Conservation (phyloP, 2,888 invertebrate species). For the Rhamphomyia laevipes region DNA sequence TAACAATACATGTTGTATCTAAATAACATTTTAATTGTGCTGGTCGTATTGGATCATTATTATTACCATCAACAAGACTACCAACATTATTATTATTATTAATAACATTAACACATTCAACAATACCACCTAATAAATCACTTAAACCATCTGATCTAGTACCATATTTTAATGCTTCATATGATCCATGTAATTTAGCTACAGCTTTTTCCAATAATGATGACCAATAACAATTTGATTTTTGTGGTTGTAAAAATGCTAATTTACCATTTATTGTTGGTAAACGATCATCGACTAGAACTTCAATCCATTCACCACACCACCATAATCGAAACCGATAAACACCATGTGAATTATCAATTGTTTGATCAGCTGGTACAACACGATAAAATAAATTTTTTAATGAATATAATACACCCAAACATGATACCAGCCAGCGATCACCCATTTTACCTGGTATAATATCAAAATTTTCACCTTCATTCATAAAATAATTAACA, state of each 20-base stretch:
- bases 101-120: slow-evolving; percentile 63
- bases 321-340: slow-evolving; percentile 88
- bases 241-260: slow-evolving; percentile 72
- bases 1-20: slow-evolving; percentile 75
- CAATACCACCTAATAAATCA: slow-evolving; percentile 80
- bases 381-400: slow-evolving; percentile 84
- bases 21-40: slow-evolving; percentile 55
- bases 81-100: slow-evolving; percentile 73
- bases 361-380: slow-evolving; percentile 80
- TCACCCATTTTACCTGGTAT: slow-evolving; percentile 83
- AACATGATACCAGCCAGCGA: slow-evolving; percentile 79
- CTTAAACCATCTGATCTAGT: slow-evolving; percentile 76
- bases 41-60: slow-evolving; percentile 51
- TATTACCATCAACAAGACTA: slow-evolving; percentile 58
- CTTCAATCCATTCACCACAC: slow-evolving; percentile 89
- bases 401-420: slow-evolving; percentile 72
- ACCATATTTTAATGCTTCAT: slow-evolving; percentile 88
- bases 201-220: slow-evolving; percentile 85
- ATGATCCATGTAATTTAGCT: slow-evolving; percentile 87
- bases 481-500: slow-evolving; percentile 29
- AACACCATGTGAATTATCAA: slow-evolving; percentile 60
- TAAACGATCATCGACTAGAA: slow-evolving; percentile 76
- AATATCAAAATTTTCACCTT: slow-evolving; percentile 64
- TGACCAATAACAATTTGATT: slow-evolving; percentile 79
- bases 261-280: slow-evolving; percentile 79